Conservation (phyloP, 2,797 vertebrate species). For the Oceanodroma leucorhoa region DNA sequence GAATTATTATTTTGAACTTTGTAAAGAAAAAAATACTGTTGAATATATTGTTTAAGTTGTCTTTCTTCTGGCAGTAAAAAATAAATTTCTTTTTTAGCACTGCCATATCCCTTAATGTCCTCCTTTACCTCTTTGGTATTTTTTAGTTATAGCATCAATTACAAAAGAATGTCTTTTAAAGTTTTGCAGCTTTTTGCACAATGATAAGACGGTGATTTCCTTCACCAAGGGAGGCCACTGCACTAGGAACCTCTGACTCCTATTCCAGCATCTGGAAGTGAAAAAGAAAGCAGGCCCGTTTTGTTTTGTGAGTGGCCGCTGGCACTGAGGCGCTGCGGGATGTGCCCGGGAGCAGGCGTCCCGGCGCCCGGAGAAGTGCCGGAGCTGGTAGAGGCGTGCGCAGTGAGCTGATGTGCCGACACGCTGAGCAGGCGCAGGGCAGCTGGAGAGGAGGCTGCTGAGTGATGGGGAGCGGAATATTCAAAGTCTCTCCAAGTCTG, state of each 20-base stretch:
- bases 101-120: background rate
- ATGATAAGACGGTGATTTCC: background rate
- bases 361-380: background rate
- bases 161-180: background rate
- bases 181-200: background rate
- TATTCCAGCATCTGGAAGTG: background rate
- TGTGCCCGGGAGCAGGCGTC: accelerated
- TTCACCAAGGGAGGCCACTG: background rate
- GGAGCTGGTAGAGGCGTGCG: accelerated
- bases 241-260: background rate
- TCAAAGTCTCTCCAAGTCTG: background rate
- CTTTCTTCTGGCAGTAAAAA: background rate
- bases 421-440: background rate
- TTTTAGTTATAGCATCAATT: background rate
- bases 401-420: accelerated
- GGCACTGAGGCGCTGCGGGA: accelerated
- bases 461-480: background rate
- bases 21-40: background rate
- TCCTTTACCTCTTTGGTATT: background rate
- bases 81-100: background rate
- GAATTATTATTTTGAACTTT: background rate
- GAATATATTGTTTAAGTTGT: background rate
- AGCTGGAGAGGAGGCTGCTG: background rate
- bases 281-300: background rate
- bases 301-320: background rate